Percentiles rank a stretch among this genome's conserved stretches.
These are phyloP conservation scores for Drosophila biarmipes DNA, from an alignment of 1,140 invertebrate genomes.

Conservation along the genomic window DNA sequence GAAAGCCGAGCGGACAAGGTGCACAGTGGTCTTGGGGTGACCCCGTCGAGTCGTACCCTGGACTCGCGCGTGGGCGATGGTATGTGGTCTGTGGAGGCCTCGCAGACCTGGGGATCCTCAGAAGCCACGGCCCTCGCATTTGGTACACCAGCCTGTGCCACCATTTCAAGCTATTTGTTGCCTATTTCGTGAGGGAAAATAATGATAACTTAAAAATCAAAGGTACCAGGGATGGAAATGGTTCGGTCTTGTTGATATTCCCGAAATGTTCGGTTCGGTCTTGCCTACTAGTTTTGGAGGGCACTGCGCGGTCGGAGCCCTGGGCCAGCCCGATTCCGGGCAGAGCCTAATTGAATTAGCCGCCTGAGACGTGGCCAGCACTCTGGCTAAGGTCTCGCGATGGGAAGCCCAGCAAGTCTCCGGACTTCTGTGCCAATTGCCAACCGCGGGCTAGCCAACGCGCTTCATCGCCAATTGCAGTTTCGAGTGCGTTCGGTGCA, in stretches of 20 bases:
- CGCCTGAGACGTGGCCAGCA: conserved; percentile 40
- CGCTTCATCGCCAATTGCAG: conserved; percentile 64
- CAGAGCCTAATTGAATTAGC: conserved; percentile 70
- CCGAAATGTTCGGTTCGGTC: no score
- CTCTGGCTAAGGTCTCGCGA: conserved; percentile 52
- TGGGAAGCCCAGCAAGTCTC: conserved; percentile 55
- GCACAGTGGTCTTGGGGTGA: conserved; percentile 36
- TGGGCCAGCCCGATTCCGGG: no score
- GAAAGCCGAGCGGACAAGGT: conserved; percentile 2
- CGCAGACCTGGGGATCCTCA: neutral
- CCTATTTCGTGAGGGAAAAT: no score
- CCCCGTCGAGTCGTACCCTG: conserved; percentile 24
- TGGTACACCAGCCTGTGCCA: neutral
- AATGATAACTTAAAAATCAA: no score
- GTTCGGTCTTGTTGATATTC: no score
- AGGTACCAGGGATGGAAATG: no score
- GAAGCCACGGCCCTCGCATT: neutral
- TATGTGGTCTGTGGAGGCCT: neutral
- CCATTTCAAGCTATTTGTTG: neutral
- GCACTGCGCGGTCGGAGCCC: neutral
- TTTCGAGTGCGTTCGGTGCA: conserved; percentile 78
- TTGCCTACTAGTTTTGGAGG: neutral
- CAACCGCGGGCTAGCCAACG: conserved; percentile 18
- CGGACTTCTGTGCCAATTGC: conserved; percentile 26
- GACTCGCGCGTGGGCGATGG: no score